Percentiles rank a stretch among this genome's conserved stretches.
Evolutionary conservation across 1,140 invertebrate genomes (phyloP).

Genomic region (Euura lappo): DNA sequence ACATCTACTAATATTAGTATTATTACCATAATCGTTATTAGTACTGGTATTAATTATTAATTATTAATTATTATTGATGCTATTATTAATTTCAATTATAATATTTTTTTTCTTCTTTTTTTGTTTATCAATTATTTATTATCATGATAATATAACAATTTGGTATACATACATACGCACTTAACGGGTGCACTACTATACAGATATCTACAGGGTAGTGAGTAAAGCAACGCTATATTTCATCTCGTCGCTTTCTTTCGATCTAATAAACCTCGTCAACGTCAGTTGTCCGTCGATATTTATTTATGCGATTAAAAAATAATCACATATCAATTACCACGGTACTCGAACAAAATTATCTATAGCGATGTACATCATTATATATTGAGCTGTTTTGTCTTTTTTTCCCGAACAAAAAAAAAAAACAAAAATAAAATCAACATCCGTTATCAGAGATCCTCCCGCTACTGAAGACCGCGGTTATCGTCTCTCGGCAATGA

Average conservation of each 20-base stretch:
- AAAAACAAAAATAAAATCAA: too few relatives aligned
- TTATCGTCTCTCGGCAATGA: slow-evolving; percentile 50
- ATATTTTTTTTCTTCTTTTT: too few relatives aligned
- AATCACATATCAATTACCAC: too few relatives aligned
- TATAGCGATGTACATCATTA: too few relatives aligned
- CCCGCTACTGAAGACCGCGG: slow-evolving; percentile 32
- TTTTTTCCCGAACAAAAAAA: too few relatives aligned
- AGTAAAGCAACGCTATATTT: slow-evolving; percentile 35
- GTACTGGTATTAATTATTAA: slow-evolving; percentile 36
- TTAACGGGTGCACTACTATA: slow-evolving; percentile 54
- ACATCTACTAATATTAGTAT: slow-evolving; percentile 22
- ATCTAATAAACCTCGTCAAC: too few relatives aligned
- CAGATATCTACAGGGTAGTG: slow-evolving; percentile 59
- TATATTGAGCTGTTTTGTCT: too few relatives aligned
- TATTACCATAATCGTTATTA: slow-evolving; percentile 40
- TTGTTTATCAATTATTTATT: neutral
- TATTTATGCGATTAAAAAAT: too few relatives aligned
- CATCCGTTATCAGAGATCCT: neutral
- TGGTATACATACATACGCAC: slow-evolving; percentile 50
- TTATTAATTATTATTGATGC: neutral
- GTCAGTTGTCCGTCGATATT: too few relatives aligned
- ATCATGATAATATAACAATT: slow-evolving; percentile 45
- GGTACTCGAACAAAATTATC: too few relatives aligned
- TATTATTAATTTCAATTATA: neutral
- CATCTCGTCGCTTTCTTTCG: too few relatives aligned